phyloP scores from a whole-genome alignment of 2,888 invertebrate species.

The Ectobius pallidus region DNA sequence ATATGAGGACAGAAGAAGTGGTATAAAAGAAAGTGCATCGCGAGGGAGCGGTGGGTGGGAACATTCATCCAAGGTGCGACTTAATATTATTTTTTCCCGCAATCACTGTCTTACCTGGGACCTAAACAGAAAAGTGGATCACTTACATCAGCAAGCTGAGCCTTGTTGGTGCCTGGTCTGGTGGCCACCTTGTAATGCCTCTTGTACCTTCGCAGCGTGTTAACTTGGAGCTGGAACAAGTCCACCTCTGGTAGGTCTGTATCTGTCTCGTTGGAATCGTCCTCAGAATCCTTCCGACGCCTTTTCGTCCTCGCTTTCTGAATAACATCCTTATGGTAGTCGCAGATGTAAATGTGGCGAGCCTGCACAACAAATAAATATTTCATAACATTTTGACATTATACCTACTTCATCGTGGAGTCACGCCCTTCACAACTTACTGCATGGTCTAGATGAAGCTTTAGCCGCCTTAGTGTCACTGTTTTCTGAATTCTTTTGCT shows the following conservation, averaged over 20 bases:
- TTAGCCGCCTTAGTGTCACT: conserved; percentile 87
- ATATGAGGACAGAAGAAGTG: too few species aligned
- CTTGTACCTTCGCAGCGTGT: conserved; percentile 92
- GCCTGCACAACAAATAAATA: conserved; percentile 66
- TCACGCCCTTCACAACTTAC: too few species aligned
- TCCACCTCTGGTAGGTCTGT: conserved; percentile 92
- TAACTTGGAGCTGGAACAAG: conserved; percentile 87
- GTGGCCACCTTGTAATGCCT: conserved; percentile 91
- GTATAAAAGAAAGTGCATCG: too few species aligned
- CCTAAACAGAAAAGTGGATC: too few species aligned
- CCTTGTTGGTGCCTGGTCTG: conserved; percentile 90
- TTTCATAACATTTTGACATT: too few species aligned
- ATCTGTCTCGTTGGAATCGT: conserved; percentile 93
- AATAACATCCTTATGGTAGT: conserved; percentile 94
- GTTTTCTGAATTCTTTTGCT: conserved; percentile 97
- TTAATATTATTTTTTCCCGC: too few species aligned
- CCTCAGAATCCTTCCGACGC: conserved; percentile 90
- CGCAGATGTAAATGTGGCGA: conserved; percentile 95
- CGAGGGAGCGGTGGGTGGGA: too few species aligned
- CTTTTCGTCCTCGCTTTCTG: conserved; percentile 94
- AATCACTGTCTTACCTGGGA: too few species aligned
- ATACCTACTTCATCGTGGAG: neutral
- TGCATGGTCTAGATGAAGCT: conserved; percentile 82
- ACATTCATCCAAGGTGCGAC: too few species aligned
- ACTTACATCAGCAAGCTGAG: conserved; percentile 93